Evolutionary conservation across 2,113 vertebrate species (phyloP).

Genomic region (Arizona elegans): DNA sequence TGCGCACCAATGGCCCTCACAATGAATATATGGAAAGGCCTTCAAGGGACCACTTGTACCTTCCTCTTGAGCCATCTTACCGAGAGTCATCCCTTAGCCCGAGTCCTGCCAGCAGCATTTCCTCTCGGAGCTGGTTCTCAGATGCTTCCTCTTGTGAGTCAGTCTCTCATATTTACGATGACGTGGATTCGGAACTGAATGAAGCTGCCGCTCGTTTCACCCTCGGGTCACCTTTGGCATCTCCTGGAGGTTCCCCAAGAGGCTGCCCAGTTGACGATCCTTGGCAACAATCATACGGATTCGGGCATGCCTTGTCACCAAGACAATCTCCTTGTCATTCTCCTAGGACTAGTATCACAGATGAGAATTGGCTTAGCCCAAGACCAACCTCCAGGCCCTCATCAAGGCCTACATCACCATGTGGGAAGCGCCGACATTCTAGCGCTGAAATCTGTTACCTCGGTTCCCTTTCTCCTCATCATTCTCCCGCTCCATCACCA

Average conservation of each 20-base stretch:
- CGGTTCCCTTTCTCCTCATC: conserved; percentile 88
- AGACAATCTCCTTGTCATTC: conserved; percentile 94
- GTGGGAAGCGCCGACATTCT: conserved; percentile 94
- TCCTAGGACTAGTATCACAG: conserved; percentile 94
- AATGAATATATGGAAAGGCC: conserved; percentile 89
- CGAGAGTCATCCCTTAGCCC: conserved; percentile 93
- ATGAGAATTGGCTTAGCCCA: conserved; percentile 97
- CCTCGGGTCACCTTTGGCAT: conserved; percentile 88
- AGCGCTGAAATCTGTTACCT: conserved; percentile 95
- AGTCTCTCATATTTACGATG: conserved; percentile 94
- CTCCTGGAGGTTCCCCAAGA: conserved; percentile 89
- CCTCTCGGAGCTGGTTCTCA: conserved; percentile 96
- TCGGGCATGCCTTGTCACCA: conserved; percentile 85
- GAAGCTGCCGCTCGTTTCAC: conserved; percentile 94
- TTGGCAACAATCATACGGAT: conserved; percentile 86
- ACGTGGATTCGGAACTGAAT: conserved; percentile 95
- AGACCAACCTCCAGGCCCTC: conserved; percentile 90
- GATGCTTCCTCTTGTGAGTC: conserved; percentile 98
- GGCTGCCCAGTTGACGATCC: conserved; percentile 78
- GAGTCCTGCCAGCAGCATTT: conserved; percentile 95
- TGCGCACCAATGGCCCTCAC: conserved; percentile 84
- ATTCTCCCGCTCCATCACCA: conserved; percentile 91
- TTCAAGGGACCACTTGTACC: conserved; percentile 94
- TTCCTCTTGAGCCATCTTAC: conserved; percentile 93
- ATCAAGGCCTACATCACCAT: conserved; percentile 93